Percentiles rank a stretch among this genome's conserved stretches.
Conservation (phyloP, 92 coral and sea anemone species). For the Epizoanthus illoricatus region DNA sequence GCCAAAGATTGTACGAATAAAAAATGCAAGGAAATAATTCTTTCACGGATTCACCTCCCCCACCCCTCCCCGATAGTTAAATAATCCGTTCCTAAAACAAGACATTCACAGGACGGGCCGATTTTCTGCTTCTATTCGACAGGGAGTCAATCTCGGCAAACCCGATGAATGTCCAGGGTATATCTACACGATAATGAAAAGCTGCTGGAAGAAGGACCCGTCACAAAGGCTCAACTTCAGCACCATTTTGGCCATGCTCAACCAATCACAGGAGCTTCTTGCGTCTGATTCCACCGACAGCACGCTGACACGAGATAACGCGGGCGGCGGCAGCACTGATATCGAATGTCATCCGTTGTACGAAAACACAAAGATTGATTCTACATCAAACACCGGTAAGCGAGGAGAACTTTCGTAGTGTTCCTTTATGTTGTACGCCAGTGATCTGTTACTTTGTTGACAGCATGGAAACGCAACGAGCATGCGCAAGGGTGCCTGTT, state of each 20-base stretch:
- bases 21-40: no score
- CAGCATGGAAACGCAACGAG: no score
- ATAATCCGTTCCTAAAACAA: no score
- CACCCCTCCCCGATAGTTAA: no score
- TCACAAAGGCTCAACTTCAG: conserved; percentile 81
- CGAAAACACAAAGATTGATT: neutral
- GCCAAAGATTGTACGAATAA: no score
- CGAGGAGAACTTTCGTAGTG: neutral
- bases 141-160: conserved; percentile 91
- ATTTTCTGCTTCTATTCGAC: neutral
- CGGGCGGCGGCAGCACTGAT: neutral
- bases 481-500: no score
- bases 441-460: no score
- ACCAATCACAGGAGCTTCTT: conserved; percentile 56
- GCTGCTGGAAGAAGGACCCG: conserved; percentile 80
- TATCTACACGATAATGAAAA: conserved; percentile 84
- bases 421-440: no score
- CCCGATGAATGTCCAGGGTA: conserved; percentile 91
- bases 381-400: neutral
- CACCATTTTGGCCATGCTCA: conserved; percentile 64
- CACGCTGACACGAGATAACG: conserved; percentile 12
- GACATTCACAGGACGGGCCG: no score
- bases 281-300: neutral
- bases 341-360: conserved; percentile 16
- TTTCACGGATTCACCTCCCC: no score